These are phyloP conservation scores for Hexactinellida sp. DNA, from an alignment of 37 sponge, comb jelly and placozoan species.

Conservation along the genomic window DNA sequence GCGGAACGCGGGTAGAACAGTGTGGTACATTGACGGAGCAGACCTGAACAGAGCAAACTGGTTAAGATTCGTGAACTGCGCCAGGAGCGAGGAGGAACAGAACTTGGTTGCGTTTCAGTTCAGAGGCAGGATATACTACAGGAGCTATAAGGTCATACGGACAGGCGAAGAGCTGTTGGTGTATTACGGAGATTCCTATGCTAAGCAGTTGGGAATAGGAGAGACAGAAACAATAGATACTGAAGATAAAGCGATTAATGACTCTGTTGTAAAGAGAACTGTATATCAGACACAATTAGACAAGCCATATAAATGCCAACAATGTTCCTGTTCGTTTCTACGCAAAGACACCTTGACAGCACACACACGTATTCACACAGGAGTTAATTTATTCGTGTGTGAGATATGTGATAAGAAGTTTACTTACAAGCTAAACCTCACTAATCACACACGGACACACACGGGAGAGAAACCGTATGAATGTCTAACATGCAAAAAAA, in stretches of 20 bases:
- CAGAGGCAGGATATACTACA: not conserved
- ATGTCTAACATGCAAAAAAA: not conserved
- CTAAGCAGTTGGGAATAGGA: not conserved
- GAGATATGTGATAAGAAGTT: too few relatives aligned
- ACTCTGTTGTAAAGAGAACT: not conserved
- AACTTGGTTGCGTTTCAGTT: not conserved
- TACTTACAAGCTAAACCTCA: not conserved
- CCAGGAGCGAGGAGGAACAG: not conserved
- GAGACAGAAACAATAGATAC: not conserved
- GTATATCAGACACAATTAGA: not conserved
- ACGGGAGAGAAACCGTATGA: too few relatives aligned
- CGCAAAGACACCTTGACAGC: too few relatives aligned
- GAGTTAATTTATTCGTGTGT: too few relatives aligned
- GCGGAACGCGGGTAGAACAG: not conserved
- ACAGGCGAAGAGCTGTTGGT: not conserved
- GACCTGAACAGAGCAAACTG: not conserved
- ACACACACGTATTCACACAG: too few relatives aligned
- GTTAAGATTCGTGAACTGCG: not conserved
- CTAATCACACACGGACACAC: not conserved
- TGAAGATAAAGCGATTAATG: not conserved
- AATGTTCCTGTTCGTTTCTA: not conserved
- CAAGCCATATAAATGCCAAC: not conserved
- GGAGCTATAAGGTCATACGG: not conserved
- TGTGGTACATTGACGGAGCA: not conserved
- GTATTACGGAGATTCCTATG: not conserved